Base-by-base conservation (phyloP, 2,888 invertebrate species). In the Teleogryllus oceanicus region DNA sequence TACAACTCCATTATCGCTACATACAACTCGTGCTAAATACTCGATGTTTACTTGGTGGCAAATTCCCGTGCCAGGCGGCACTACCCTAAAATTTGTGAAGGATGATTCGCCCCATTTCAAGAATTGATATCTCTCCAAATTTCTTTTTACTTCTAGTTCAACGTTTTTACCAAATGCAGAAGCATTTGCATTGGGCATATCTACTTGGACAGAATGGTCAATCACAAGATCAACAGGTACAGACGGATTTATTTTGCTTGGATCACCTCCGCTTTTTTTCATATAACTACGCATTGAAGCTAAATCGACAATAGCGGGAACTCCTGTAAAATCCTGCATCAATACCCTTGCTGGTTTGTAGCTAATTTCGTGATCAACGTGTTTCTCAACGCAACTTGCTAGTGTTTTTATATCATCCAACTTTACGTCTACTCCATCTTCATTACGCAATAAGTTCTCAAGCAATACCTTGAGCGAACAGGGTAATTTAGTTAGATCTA, bases 11-110 rank as follows among this genome's bases (percentile, higher is more conserved):
- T 80, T 49, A 74, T 74, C 74, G 49, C 50, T 77, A 13, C 80
- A 81, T 24, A 81, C 81, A 51, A 78, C 81, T 74, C 80, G 77
- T 10, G 78, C 80, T 51, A 81, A 78, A 78, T 81, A 80, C 50
- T 81, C 80, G 8, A 81, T 20, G 76, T 81, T 81, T 16, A 81
- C 81, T 49, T 81, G 81, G 74, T 81, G 81, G 80, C 81, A 81
- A 78, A 81, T 81, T 10, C 81, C 81, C 8, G 81, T 80, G 49
- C 80, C 81, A 11, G 77, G 77, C 49, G 77, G 77, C 77, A 77
- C 77, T 10, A 77, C 77, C 10, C 77, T 77, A 24, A 77, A 77
- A n/a, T 24, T 12, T 13, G 11, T 77, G 50, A 77, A 77, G 37
- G 77, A 10, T 12, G 13, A 24, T 37, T 77, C 12, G 16, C 77